phyloP scores from a whole-genome alignment of 2,113 vertebrate species.

The Eidolon helvum region DNA sequence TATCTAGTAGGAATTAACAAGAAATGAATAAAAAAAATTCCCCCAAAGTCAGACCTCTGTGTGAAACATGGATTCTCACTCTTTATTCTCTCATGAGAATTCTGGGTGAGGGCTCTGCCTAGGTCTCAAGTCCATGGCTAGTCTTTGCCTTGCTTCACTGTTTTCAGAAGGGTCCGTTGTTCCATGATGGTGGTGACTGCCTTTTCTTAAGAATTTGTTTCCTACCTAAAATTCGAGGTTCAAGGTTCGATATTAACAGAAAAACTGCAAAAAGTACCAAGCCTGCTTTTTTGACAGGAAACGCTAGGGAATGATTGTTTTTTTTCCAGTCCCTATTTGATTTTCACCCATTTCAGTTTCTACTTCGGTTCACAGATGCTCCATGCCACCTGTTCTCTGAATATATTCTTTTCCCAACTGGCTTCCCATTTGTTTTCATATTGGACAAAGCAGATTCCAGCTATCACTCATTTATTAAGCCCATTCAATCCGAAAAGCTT shows the following conservation, averaged over 20 bases:
- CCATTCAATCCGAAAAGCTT: slow-evolving; percentile 23
- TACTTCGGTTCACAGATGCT: slow-evolving; percentile 48
- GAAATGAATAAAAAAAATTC: background rate
- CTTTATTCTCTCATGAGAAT: background rate
- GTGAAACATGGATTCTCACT: background rate
- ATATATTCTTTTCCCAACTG: slow-evolving; percentile 49
- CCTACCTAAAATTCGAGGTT: background rate
- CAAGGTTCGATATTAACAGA: background rate
- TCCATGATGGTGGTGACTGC: background rate
- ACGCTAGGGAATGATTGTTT: background rate
- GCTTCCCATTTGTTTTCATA: slow-evolving; percentile 60
- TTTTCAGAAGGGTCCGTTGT: background rate
- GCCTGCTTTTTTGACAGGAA: slow-evolving; percentile 45
- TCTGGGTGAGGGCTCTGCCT: background rate
- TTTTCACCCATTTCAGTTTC: slow-evolving; percentile 55
- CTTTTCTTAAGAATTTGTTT: background rate
- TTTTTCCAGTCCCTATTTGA: background rate
- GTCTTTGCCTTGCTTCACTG: background rate
- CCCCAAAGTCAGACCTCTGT: background rate
- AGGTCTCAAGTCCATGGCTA: background rate
- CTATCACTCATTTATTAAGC: slow-evolving; percentile 52
- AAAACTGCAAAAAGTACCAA: background rate
- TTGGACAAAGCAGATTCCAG: slow-evolving; percentile 46
- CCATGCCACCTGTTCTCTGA: slow-evolving; percentile 59
- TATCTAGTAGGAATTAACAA: background rate